Evolutionary conservation across 92 coral and sea anemone species (phyloP), one percentile per base, ranked within the genome.

Genomic region (Zoanthus solanderi): DNA sequence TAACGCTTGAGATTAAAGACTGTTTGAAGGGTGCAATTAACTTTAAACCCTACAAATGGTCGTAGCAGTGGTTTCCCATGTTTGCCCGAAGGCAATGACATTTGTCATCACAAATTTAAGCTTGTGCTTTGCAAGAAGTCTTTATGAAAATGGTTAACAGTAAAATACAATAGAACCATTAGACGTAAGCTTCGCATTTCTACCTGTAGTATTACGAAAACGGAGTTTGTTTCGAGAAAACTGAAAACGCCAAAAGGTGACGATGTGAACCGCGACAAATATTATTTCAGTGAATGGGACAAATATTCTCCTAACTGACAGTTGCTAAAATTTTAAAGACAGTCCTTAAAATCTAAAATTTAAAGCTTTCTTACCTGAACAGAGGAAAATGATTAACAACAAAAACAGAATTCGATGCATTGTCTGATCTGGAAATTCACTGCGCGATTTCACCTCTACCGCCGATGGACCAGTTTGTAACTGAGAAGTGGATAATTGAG

Each of bases 371-470:
- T 81, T 81, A 81, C 85, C 85, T 81, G 61, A 81, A 81, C 75
- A 66, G 61, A 67, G 10, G 75, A 45, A 81, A 31, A 81, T 68
- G 60, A 66, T 81, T 66, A 48, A 6, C 15, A 67, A 47, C 31
- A 81, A 46, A 46, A 81, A 67, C 85, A 81, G 85, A 81, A 81
- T 23, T 65, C 74, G 85, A 81, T 54, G 75, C 85, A 81, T 81
- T 12, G 42, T 67, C 12, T 4, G 63, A 81, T 81, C 60, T 67
- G 23, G 3, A 29, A 28, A 23, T 61, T 81, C 18, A 44, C 18
- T 44, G 11, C 75, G 60, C 61, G 60, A 4, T 34, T 46, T 23
- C 9, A 16, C 18, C 72, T n/a, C 15, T 75, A 8, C 45, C 68
- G 45, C 5, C 37, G 54, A 60, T 58, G 28, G 72, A 60, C 11